Conservation (phyloP, 1,140 invertebrate species). For the Scylla paramamosain region DNA sequence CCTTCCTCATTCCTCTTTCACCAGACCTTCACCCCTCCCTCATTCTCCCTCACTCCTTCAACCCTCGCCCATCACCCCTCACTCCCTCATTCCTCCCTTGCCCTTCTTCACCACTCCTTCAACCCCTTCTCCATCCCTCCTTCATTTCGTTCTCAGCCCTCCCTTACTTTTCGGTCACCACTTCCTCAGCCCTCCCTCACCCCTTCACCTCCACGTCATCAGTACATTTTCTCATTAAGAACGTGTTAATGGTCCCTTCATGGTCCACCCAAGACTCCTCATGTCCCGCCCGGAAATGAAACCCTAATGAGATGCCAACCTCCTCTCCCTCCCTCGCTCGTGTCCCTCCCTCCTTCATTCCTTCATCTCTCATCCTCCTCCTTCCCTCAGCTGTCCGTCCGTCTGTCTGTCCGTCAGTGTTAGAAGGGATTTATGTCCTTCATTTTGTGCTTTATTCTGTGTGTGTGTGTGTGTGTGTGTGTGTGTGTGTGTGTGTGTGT, state of each 20-base stretch:
- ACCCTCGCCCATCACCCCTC: neutral
- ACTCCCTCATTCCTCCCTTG: neutral
- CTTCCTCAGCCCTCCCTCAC: neutral
- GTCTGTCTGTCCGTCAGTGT: no score
- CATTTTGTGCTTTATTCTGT: no score
- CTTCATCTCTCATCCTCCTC: no score
- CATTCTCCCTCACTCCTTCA: no score
- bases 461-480: no score
- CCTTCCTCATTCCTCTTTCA: no score
- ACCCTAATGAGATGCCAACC: slow-evolving; percentile 40
- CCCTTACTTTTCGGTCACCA: neutral
- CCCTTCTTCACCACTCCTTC: slow-evolving; percentile 4
- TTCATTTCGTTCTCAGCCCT: no score
- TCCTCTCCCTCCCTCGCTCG: neutral
- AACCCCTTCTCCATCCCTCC: neutral
- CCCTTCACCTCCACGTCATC: neutral
- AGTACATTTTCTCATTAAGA: slow-evolving; percentile 45
- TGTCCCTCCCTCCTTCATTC: neutral
- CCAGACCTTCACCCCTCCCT: no score
- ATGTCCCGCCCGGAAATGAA: slow-evolving; percentile 39
- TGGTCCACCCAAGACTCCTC: slow-evolving; percentile 19
- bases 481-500: no score
- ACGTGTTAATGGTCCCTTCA: slow-evolving; percentile 43
- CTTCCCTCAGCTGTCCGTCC: no score
- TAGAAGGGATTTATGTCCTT: no score